Evolutionary conservation across 2,888 invertebrate genomes (phyloP).

Genomic region (Ophion ventricosus): DNA sequence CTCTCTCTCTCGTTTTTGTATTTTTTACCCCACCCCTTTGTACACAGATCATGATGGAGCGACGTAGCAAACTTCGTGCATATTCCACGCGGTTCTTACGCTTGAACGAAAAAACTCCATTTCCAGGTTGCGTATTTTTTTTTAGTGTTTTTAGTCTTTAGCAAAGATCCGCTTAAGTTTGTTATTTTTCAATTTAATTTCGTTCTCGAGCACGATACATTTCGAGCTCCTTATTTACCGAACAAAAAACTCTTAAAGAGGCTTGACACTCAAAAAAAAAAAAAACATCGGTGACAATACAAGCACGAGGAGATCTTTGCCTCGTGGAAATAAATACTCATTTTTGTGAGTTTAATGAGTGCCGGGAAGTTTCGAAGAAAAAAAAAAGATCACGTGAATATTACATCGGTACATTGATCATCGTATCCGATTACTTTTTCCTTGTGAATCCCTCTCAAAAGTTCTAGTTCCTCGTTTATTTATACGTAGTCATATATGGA

Average conservation of each 20-base stretch:
- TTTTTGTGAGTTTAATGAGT: not conserved
- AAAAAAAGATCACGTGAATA: not conserved
- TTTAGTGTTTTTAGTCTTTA: not conserved
- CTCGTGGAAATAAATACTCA: too few species aligned
- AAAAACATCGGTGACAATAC: not conserved
- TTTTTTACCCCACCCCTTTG: not conserved
- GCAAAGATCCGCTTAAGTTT: not conserved
- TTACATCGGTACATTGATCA: not conserved
- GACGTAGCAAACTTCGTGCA: slow-evolving; percentile 44
- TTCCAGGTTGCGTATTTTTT: not conserved
- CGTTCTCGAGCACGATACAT: not conserved
- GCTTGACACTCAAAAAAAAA: not conserved
- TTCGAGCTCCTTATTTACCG: not conserved
- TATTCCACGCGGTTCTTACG: slow-evolving; percentile 43
- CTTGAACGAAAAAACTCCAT: slow-evolving; percentile 37
- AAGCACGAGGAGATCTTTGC: not conserved
- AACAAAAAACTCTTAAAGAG: not conserved
- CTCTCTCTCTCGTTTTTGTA: slow-evolving; percentile 12
- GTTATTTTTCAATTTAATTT: not conserved
- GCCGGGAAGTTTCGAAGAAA: not conserved
- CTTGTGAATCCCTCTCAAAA: slow-evolving; percentile 16
- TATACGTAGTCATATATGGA: not conserved
- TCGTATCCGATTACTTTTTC: not conserved
- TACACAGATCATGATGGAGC: slow-evolving; percentile 8
- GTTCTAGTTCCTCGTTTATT: not conserved